Base-by-base conservation (phyloP, 2,113 vertebrate genomes). In the Ammospiza nelsoni region DNA sequence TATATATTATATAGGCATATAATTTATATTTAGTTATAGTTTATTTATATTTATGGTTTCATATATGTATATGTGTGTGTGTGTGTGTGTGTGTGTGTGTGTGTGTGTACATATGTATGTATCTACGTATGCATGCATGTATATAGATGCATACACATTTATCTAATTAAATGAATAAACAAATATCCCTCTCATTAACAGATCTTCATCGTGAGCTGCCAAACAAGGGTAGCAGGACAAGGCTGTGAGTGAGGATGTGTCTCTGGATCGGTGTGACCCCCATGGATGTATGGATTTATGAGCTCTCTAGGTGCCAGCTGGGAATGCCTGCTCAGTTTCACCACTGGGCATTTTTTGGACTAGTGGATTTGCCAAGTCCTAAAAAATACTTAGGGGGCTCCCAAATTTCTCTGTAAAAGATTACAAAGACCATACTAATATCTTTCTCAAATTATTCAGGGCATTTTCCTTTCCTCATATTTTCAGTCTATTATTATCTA, bases 381-480 rank as follows among this genome's bases (percentile, higher is more conserved):
- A 62, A 51, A 66, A 84, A 28, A 5, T 20, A 41, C 3, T 52
- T 29, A 52, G 5, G 0, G 3, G 0, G 1, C 5, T 85, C 27
- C 5, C 5, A 61, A 25, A 49, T 62, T 66, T 65, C 12, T 23
- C 14, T 48, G 22, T 59, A 19, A 68, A 84, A 41, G 7, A 23
- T 41, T 43, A 43, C 9, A 9, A 10, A 24, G 13, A n/a, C 12
- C 22, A 69, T 3, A 24, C 2, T 16, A 35, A 49, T 31, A 76
- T 35, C 37, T 33, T 6, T 66, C 28, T 62, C 9, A 51, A 48
- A 44, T 66, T 28, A 49, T 29, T 72, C 44, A 37, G 19, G 31
- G 4, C 4, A 9, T 69, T 92, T 68, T 88, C 14, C 19, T 44
- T 35, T 44, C 31, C 9, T 48, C 3, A 1, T 27, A 21, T 29